phyloP scores from a whole-genome alignment of 2,113 vertebrate genomes.

The Zosterops pallidus region DNA sequence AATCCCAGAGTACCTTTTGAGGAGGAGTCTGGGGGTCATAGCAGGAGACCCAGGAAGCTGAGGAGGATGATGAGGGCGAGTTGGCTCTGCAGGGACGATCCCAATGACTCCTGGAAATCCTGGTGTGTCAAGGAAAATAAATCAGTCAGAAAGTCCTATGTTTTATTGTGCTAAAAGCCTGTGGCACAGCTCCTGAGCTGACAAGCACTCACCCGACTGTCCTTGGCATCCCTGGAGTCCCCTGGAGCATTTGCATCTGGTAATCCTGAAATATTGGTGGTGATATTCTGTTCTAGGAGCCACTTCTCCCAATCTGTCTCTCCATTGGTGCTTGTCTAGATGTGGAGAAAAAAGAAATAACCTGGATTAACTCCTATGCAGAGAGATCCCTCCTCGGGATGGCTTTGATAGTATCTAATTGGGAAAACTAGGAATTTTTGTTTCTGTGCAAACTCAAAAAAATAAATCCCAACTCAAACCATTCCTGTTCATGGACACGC shows the following conservation, averaged over 20 bases:
- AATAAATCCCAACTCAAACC: not conserved
- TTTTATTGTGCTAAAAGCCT: not conserved
- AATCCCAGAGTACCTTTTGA: not conserved
- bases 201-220: not conserved
- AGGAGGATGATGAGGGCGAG: not conserved
- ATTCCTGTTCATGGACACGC: fast-evolving
- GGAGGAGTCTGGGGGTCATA: not conserved
- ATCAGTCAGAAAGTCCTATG: not conserved
- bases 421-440: not conserved
- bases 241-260: not conserved
- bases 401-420: not conserved
- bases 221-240: fast-evolving
- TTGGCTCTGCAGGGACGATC: not conserved
- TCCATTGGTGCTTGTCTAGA: not conserved
- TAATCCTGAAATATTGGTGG: fast-evolving
- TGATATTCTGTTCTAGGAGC: fast-evolving
- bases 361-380: not conserved
- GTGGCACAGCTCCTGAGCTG: not conserved
- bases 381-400: not conserved
- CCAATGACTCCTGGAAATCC: not conserved
- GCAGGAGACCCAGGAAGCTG: constrained; percentile 18
- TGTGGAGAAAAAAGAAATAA: not conserved
- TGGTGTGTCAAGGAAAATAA: not conserved
- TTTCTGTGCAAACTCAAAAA: not conserved
- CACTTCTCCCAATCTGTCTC: fast-evolving